A percentile compares a stretch with the other conserved stretches of the same genome.
Evolutionary conservation across 2,797 vertebrate species (phyloP).

Genomic region (Liparis tanakae): DNA sequence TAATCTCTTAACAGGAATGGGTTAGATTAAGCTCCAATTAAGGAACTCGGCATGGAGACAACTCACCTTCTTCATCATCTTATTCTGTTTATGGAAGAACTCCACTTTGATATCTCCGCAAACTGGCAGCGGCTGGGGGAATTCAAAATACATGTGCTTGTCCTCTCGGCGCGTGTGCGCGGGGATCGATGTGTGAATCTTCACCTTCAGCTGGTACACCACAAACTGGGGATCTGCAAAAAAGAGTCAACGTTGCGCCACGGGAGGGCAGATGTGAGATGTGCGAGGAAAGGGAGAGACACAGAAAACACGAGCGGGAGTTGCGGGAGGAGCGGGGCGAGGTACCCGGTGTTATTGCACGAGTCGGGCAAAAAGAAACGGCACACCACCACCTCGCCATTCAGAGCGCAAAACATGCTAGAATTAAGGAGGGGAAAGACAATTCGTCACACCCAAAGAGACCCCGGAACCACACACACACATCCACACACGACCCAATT

Average conservation of each 20-base stretch:
- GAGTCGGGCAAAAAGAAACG: constrained; percentile 43
- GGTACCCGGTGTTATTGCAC: constrained; percentile 64
- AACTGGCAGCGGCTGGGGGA: constrained; percentile 96
- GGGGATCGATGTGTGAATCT: constrained; percentile 97
- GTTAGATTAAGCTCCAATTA: neutral
- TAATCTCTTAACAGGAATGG: neutral
- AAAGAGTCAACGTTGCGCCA: constrained; percentile 33
- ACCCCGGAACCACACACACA: constrained; percentile 70
- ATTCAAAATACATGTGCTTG: constrained; percentile 97
- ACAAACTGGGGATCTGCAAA: constrained; percentile 97
- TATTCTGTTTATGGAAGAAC: constrained; percentile 99
- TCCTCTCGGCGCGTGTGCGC: constrained; percentile 96
- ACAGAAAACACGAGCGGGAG: constrained; percentile 26
- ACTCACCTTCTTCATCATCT: constrained; percentile 99
- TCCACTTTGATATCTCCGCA: constrained; percentile 99
- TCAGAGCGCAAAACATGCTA: constrained; percentile 30
- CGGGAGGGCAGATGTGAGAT: constrained; percentile 41
- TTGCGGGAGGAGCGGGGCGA: constrained; percentile 35
- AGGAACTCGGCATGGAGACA: neutral
- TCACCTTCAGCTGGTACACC: constrained; percentile 98
- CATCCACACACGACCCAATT: constrained; percentile 80
- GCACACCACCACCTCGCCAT: constrained; percentile 28
- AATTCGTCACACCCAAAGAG: constrained; percentile 65
- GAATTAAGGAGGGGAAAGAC: constrained; percentile 49
- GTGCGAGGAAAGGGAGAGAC: constrained; percentile 36